These are phyloP conservation scores for Tethea ocularis DNA, from an alignment of 2,888 invertebrate genomes.

Conservation along the genomic window DNA sequence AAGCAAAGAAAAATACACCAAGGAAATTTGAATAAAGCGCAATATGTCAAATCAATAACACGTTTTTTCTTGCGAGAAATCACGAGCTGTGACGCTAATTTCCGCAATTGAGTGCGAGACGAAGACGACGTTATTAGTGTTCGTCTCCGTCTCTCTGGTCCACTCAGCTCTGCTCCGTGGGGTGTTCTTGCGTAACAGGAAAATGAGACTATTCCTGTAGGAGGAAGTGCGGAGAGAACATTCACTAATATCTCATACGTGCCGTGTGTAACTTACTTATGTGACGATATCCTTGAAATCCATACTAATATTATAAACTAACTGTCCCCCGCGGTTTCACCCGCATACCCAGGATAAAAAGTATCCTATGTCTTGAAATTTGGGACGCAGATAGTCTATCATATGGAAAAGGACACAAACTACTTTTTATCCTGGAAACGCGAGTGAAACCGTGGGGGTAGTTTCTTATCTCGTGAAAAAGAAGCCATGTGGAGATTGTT, in stretches of 20 bases:
- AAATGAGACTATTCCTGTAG: conserved; percentile 9
- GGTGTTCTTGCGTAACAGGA: conserved; percentile 15
- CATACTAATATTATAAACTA: no score
- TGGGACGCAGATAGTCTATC: no score
- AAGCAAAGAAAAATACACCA: not conserved
- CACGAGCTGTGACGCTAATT: not conserved
- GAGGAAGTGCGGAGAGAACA: conserved; percentile 14
- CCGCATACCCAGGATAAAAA: no score
- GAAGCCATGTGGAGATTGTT: no score
- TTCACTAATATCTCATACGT: not conserved
- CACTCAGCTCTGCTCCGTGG: not conserved
- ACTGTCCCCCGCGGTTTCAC: no score
- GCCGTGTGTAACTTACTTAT: conserved; percentile 16
- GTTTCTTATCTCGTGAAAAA: no score
- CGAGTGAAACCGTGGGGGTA: no score
- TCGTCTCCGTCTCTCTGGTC: not conserved
- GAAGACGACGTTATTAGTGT: not conserved
- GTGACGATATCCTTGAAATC: not conserved
- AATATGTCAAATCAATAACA: not conserved
- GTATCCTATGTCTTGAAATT: no score
- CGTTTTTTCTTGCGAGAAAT: not conserved
- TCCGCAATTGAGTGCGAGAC: not conserved
- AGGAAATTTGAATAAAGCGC: not conserved
- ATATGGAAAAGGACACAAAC: no score
- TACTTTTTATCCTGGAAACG: no score